Evolutionary conservation across 2,888 invertebrate species (phyloP), one percentile per base, ranked within the genome.

Genomic region (Lithosia quadra): DNA sequence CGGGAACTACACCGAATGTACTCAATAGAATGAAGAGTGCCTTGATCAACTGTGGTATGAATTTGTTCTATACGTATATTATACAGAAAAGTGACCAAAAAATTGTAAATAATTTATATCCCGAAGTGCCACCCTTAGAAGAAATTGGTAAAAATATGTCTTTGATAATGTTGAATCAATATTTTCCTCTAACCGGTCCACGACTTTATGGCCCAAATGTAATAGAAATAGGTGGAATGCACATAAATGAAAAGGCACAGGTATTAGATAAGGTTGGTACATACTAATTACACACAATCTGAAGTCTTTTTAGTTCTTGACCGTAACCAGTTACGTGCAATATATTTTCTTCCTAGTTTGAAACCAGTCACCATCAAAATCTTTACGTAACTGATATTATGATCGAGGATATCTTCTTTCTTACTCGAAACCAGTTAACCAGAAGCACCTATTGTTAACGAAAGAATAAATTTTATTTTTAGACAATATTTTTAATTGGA

Each of bases 161-260:
- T n/a, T 66, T 86, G n/a, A 77, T 86, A 49, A 28, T 91, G 65
- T 68, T 96, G 0, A 96, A 96, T 80, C 94, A 95, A 33, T 96
- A 96, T 85, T 93, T 93, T 75, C 92, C 95, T 7, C 74, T 96
- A 34, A 92, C 92, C 68, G 95, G 95, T 0, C 88, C 95, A 0
- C 92, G 91, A 65, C 91, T 95, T 0, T 75, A 90, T 63, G 90
- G 93, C 0, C 91, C 95, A 0, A 91, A 92, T 57, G 85, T 96
- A 13, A 83, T 96, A 57, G 95, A 96, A 82, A 83, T 96, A 71
- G 96, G 95, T 4, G 96, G 96, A 9, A 60, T 68, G 65, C 96
- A 96, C 74, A 71, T 82, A 22, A 81, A 78, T 66, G 60, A 72
- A n/a, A 65, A 70, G 21, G 53, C 43, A 18, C 39, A 59, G 24